Evolutionary conservation across 2,888 invertebrate genomes (phyloP).

Genomic region (Hedya salicella): DNA sequence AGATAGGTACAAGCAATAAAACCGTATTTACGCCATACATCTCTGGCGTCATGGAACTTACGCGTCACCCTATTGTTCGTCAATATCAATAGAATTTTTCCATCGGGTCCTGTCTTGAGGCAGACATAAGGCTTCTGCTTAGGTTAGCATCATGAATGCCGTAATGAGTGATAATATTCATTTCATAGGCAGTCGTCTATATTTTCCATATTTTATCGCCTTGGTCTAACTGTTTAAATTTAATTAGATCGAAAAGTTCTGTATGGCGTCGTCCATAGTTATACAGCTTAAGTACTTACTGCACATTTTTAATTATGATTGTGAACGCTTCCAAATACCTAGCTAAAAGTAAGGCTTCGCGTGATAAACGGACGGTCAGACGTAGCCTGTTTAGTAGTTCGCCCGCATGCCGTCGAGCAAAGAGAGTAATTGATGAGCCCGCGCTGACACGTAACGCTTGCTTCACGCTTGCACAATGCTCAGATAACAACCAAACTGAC

Average conservation of each 20-base stretch:
- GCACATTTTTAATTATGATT: slow-evolving; percentile 1
- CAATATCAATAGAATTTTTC: too few relatives aligned
- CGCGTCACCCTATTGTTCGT: too few relatives aligned
- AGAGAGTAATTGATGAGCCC: slow-evolving; percentile 52
- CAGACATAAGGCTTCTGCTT: too few relatives aligned
- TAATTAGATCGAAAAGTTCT: too few relatives aligned
- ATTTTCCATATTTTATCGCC: too few relatives aligned
- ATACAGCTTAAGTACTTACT: neutral
- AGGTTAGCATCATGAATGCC: too few relatives aligned
- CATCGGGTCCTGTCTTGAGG: too few relatives aligned
- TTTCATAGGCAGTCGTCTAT: too few relatives aligned
- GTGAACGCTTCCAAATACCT: slow-evolving; percentile 8
- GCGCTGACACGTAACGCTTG: slow-evolving; percentile 49
- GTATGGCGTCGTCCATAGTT: neutral
- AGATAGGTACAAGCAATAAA: neutral
- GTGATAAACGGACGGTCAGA: slow-evolving; percentile 7
- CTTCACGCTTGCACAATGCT: slow-evolving; percentile 47
- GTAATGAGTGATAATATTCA: too few relatives aligned
- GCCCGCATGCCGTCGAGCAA: slow-evolving; percentile 43
- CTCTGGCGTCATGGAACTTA: neutral
- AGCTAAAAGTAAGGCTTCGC: neutral
- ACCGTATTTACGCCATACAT: neutral
- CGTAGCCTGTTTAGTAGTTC: slow-evolving; percentile 1
- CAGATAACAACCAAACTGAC: slow-evolving; percentile 29
- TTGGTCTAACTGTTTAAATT: too few relatives aligned